Evolutionary conservation across 2,113 vertebrate genomes (phyloP).

Genomic region (Aythya baeri): DNA sequence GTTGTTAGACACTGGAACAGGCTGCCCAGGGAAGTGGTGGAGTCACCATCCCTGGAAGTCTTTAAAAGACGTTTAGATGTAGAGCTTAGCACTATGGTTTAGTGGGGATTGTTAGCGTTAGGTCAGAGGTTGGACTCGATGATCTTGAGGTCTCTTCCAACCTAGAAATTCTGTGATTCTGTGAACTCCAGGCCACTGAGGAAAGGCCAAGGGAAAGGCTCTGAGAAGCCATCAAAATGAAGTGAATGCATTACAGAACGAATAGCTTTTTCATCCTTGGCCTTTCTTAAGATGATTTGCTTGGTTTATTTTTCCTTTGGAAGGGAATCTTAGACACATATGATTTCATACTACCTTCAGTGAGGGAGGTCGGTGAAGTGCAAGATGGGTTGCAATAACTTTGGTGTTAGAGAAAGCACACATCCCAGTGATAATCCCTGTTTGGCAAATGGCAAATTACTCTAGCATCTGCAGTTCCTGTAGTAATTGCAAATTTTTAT

Average conservation of each 20-base stretch:
- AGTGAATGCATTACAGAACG: fast-evolving
- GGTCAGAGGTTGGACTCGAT: too few species aligned
- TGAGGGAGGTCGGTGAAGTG: not conserved
- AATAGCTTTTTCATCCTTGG: not conserved
- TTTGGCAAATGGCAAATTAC: not conserved
- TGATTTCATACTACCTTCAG: fast-evolving
- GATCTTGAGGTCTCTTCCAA: too few species aligned
- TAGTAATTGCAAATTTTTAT: not conserved
- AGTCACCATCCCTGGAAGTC: too few species aligned
- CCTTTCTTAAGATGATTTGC: not conserved
- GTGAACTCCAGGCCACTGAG: not conserved
- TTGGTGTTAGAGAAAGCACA: not conserved
- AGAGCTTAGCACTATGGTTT: too few species aligned
- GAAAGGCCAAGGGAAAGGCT: not conserved
- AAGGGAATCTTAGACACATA: not conserved
- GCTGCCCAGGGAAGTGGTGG: too few species aligned
- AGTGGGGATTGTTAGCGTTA: too few species aligned
- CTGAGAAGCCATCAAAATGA: not conserved
- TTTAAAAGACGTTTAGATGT: too few species aligned
- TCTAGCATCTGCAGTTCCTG: not conserved
- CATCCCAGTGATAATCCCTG: not conserved
- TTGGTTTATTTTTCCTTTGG: not conserved
- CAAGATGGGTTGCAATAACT: not conserved
- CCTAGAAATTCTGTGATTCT: too few species aligned
- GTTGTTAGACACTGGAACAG: too few species aligned